These are phyloP conservation scores for Microcebus lehilahytsara DNA, from an alignment of 2,113 vertebrate genomes.

Conservation along the genomic window DNA sequence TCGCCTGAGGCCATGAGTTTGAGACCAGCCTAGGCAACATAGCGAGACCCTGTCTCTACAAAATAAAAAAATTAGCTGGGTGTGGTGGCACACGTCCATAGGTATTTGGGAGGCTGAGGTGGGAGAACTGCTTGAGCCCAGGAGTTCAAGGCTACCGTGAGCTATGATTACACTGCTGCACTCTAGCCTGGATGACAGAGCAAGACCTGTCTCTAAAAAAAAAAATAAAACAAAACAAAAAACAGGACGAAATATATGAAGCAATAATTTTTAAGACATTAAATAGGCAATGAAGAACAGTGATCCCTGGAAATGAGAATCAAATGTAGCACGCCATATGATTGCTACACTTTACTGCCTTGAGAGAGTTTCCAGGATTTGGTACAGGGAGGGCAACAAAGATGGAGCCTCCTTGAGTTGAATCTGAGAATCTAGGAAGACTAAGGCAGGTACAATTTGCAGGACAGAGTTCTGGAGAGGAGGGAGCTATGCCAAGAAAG, in stretches of 20 bases:
- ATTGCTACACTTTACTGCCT: background rate
- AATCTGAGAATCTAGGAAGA: background rate
- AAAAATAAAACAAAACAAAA: too few relatives aligned
- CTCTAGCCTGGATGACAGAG: too few relatives aligned
- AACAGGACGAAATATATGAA: background rate
- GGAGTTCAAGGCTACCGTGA: too few relatives aligned
- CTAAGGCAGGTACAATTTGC: background rate
- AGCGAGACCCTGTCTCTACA: too few relatives aligned
- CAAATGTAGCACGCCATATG: background rate
- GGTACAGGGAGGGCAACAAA: background rate
- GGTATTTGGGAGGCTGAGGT: too few relatives aligned
- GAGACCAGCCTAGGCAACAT: too few relatives aligned
- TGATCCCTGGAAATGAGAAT: background rate
- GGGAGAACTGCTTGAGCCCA: too few relatives aligned
- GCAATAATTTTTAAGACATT: background rate
- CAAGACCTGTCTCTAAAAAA: too few relatives aligned
- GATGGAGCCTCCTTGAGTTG: background rate
- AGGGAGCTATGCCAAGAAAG: background rate
- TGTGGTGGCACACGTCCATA: too few relatives aligned
- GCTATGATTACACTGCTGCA: too few relatives aligned
- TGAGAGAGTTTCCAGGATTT: background rate
- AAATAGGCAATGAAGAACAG: background rate
- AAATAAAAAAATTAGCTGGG: too few relatives aligned
- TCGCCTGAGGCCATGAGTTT: too few relatives aligned
- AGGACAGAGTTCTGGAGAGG: background rate